Base-by-base conservation (phyloP, 2,888 invertebrate species). In the Drosophila meridionalis region DNA sequence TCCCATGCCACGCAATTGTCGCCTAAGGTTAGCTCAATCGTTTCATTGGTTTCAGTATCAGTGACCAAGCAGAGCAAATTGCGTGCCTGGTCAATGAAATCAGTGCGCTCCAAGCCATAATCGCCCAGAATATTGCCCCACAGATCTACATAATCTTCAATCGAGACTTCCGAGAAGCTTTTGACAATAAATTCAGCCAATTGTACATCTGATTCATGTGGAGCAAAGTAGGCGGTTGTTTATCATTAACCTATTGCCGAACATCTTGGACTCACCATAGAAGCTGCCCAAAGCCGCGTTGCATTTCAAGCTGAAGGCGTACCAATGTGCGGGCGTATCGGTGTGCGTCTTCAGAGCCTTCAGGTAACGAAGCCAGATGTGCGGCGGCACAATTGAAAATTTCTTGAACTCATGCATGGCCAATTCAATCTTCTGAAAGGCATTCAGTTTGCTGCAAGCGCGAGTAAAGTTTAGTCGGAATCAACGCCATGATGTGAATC, bases 351-450 rank as follows among this genome's bases (percentile, higher is more conserved):
- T 34, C 0, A 67, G 57, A 0, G 61, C 62, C 50, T 67, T 62
- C 0, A 85, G 59, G 59, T 85, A 87, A 2, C 68, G 64, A 0
- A 81, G 56, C 84, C 84, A 85, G 1, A 85, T 61, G 12, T 73
- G 55, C 0, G 81, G 50, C n/a, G 86, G 83, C 9, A 85, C 62
- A 28, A 61, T 57, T 26, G 59, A 38, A 8, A 42, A 30, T 11
- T 30, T 20, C 6, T 45, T 65, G 14, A 79, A 83, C 4, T 50
- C 65, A 0, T 7, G 38, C 0, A 73, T 55, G 26, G 77, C 67
- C 1, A 42, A 2, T 38, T 81, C 64, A 7, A 85, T 83, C 8
- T 61, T 74, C 0, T 72, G 64, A 14, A 85, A 60, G 0, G 69
- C 65, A 38, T 79, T 76, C 1, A 83, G n/a, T 32, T 72, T 60